Base-by-base conservation (phyloP, 1,140 invertebrate species). In the Centruroides vittatus region DNA sequence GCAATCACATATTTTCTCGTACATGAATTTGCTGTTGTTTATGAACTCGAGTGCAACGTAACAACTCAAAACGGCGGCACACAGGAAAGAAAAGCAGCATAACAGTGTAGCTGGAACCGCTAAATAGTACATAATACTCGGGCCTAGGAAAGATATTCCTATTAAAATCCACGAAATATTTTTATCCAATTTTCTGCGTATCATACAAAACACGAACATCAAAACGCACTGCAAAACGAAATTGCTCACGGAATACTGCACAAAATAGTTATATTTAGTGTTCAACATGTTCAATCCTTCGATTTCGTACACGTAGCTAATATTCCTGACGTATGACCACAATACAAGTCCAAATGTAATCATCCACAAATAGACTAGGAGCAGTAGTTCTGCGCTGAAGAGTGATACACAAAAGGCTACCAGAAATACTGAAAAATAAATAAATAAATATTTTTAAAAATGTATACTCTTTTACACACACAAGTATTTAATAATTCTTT, bases 331-430 rank as follows among this genome's bases (percentile, higher is more conserved):
- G 70, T 92, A 92, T 0, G 88, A 91, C 49, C 89, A 72, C 71
- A 89, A 84, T 57, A 93, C 81, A 35, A 89, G 76, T 46, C 81
- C 82, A n/a, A 90, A 73, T 3, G 88, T 89, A 69, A 85, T 80
- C 54, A 91, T 72, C 74, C 89, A 91, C 72, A 87, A 81, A 73
- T 94, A 94, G 13, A 93, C 82, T 67, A 86, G 81, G 70, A 91
- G 80, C 34, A 95, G 78, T 69, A 93, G 86, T 66, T 86, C 85
- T 60, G 84, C 87, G 70, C 81, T 84, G 52, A 94, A 75, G 72
- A 90, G 81, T 74, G 94, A 93, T 70, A 88, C 80, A 70, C 84
- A 83, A 61, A 90, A 70, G 60, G 88, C 83, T 67, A 81, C 78
- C 56, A 84, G 68, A 71, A 85, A 89, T 76, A 84, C 90, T 93